Conservation (phyloP, 2,888 invertebrate species). For the Tinea semifulvella region DNA sequence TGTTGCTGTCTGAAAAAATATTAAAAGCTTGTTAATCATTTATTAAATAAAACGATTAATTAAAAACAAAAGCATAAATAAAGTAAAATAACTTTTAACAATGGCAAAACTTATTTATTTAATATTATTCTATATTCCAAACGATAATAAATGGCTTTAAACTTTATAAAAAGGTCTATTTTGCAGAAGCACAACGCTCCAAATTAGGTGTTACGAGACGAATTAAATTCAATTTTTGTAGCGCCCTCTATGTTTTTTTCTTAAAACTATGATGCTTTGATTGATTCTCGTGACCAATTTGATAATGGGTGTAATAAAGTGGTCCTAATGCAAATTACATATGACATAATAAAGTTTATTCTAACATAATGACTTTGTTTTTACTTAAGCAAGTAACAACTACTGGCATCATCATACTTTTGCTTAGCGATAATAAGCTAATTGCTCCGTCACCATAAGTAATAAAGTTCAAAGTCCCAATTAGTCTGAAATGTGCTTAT, state of each 20-base stretch:
- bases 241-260: neutral
- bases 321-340: neutral
- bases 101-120: neutral
- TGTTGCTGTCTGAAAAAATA: constrained; percentile 2
- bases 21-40: neutral
- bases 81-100: neutral
- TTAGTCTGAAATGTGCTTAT: no score
- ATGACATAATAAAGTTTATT: neutral
- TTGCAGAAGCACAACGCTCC: neutral
- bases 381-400: no score
- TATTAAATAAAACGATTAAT: neutral
- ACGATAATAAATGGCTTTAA: neutral
- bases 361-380: no score
- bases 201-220: neutral
- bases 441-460: no score
- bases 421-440: no score
- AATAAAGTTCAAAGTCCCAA: no score
- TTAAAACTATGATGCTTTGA: neutral
- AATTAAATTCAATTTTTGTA: neutral
- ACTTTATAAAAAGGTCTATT: neutral
- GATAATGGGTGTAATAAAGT: neutral
- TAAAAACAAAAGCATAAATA: neutral
- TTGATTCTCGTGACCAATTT: constrained; percentile 7
- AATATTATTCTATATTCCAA: neutral
- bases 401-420: no score